A percentile compares a stretch with the other conserved stretches of the same genome.
phyloP scores from a whole-genome alignment of 35 echinoderm and acorn worm genomes.

The Apostichopus californicus region DNA sequence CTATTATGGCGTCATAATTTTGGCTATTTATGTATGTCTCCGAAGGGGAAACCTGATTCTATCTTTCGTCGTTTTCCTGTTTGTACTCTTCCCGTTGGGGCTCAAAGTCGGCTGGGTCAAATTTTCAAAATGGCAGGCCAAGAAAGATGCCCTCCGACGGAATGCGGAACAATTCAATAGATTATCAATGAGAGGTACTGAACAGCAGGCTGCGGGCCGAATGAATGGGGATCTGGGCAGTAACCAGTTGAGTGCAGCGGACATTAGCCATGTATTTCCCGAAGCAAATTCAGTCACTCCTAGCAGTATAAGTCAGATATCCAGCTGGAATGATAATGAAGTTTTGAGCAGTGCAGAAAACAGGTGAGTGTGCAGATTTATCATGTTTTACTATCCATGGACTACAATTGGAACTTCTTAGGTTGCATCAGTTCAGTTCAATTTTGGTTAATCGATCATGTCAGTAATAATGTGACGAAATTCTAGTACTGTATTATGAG shows the following conservation, averaged over 20 bases:
- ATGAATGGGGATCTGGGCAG: background rate
- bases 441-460: no score
- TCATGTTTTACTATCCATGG: no score
- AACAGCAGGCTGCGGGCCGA: background rate
- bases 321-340: background rate
- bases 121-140: background rate
- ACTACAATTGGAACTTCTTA: no score
- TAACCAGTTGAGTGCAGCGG: background rate
- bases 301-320: no score
- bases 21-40: background rate
- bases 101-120: background rate
- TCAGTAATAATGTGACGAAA: no score
- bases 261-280: background rate
- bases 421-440: no score
- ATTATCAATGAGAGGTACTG: background rate
- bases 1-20: background rate
- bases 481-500: no score
- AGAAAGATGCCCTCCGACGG: background rate
- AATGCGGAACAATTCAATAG: background rate
- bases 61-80: background rate
- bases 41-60: background rate
- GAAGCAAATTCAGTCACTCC: background rate
- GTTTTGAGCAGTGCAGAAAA: background rate
- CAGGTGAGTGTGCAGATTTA: background rate
- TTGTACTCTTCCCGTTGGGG: background rate